phyloP scores from a whole-genome alignment of 2,797 vertebrate genomes.

The Poliocrania exsul region DNA sequence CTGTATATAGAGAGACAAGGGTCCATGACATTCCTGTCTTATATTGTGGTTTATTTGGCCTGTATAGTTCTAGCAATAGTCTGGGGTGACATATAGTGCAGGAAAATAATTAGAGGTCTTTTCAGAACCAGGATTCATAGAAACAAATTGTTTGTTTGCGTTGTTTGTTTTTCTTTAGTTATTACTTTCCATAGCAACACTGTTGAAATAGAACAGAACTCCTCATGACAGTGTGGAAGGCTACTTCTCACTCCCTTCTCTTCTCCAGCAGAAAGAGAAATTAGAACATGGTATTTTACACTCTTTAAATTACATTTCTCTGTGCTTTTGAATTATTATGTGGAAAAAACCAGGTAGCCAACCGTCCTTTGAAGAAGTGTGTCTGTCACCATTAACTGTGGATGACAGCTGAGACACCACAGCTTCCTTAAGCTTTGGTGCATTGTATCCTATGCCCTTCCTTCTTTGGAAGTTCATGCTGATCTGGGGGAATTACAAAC shows the following conservation, averaged over 20 bases:
- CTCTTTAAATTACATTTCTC: background rate
- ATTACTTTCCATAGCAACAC: background rate
- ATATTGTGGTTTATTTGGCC: background rate
- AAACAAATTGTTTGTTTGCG: background rate
- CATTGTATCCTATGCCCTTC: accelerated
- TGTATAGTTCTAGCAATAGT: background rate
- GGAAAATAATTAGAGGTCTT: background rate
- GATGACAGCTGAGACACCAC: background rate
- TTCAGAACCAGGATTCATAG: background rate
- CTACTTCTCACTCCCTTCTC: background rate
- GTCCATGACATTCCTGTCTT: background rate
- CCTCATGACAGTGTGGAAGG: background rate
- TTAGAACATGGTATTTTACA: background rate
- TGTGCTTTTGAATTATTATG: background rate
- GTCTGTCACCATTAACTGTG: background rate
- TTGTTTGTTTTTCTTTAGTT: background rate
- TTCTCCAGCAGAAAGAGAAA: background rate
- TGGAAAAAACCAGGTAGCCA: background rate
- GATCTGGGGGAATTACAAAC: background rate
- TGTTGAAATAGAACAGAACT: background rate
- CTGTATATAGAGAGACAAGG: background rate
- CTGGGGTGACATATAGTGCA: background rate
- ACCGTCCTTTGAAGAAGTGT: background rate
- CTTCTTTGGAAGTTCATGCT: background rate
- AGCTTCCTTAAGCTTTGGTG: background rate